phyloP scores from a whole-genome alignment of 2,888 invertebrate genomes.

The Dichetophora obliterata region DNA sequence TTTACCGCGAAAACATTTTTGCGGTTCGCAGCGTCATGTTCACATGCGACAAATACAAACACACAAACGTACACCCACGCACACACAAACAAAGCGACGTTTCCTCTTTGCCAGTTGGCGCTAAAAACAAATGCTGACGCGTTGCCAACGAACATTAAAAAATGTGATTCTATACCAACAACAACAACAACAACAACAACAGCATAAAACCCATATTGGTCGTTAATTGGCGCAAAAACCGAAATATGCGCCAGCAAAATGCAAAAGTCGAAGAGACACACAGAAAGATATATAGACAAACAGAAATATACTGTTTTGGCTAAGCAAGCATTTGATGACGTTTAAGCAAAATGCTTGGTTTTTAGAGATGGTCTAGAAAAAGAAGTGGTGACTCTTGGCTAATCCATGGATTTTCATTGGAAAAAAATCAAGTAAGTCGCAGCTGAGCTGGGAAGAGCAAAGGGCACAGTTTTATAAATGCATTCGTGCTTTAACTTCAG shows the following conservation, averaged over 20 bases:
- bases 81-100: not conserved
- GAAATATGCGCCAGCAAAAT: not conserved
- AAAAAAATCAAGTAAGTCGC: slow-evolving; percentile 11
- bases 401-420: not conserved
- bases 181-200: slow-evolving; percentile 30
- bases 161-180: slow-evolving; percentile 9
- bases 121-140: slow-evolving; percentile 35
- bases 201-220: slow-evolving; percentile 21
- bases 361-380: not conserved
- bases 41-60: slow-evolving; percentile 6
- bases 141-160: slow-evolving; percentile 33
- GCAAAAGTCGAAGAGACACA: not conserved
- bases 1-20: slow-evolving; percentile 54
- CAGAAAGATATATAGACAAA: not conserved
- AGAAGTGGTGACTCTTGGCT: not conserved
- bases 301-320: not conserved
- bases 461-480: slow-evolving; percentile 8
- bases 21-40: slow-evolving; percentile 47
- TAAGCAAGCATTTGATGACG: slow-evolving; percentile 24
- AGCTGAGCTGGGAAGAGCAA: not conserved
- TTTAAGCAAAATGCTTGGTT: not conserved
- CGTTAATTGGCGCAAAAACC: slow-evolving; percentile 33
- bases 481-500: not conserved
- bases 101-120: slow-evolving; percentile 27
- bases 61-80: not conserved